Evolutionary conservation across 2,797 vertebrate species (phyloP).

Genomic region (Psittacula derbiana): DNA sequence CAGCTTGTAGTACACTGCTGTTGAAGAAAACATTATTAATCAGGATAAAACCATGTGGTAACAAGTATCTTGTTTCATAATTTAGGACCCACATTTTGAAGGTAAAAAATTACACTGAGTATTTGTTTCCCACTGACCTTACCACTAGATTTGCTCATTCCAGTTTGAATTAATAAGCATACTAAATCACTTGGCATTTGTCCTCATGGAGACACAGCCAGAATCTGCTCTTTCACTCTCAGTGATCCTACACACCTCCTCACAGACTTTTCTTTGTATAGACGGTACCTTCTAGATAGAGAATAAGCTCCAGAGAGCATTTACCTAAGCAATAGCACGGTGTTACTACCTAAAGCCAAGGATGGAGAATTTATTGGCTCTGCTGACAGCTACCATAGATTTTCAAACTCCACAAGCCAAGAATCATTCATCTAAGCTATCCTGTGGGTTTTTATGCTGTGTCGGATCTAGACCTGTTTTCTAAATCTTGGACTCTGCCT

Average conservation of each 20-base stretch:
- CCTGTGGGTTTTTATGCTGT: neutral
- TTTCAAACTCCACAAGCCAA: constrained; percentile 7
- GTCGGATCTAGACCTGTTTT: neutral
- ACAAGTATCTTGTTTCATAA: neutral
- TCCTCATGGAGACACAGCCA: neutral
- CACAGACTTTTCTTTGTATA: neutral
- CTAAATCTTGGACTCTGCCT: neutral
- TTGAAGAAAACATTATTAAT: constrained; percentile 30
- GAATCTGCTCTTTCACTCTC: neutral
- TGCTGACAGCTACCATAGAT: constrained; percentile 23
- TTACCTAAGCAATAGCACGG: neutral
- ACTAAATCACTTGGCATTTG: neutral
- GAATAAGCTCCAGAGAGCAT: neutral
- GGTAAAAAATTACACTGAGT: neutral
- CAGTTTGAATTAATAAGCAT: neutral
- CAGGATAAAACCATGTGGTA: neutral
- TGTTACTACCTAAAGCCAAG: neutral
- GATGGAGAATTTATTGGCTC: neutral
- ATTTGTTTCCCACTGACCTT: neutral
- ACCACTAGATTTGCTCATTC: neutral
- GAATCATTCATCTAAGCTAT: neutral
- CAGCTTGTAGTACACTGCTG: neutral
- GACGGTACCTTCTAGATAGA: neutral
- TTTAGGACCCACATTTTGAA: neutral
- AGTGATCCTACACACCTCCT: neutral